phyloP scores from a whole-genome alignment of 2,113 vertebrate genomes.

The Chlamydotis undulata region DNA sequence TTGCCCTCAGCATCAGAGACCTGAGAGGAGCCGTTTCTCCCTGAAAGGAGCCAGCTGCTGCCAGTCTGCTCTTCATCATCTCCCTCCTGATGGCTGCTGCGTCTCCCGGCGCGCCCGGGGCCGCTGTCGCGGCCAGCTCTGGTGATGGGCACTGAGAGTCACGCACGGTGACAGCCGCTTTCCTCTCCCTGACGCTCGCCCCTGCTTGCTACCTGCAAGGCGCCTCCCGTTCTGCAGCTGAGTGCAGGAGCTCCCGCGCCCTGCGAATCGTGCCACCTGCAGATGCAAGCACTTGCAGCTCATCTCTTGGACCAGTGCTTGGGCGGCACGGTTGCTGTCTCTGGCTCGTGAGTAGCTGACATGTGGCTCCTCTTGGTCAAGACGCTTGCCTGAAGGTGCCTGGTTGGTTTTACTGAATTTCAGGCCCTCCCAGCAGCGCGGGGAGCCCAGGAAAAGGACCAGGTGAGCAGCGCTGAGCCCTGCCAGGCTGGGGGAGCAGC shows the following conservation, averaged over 20 bases:
- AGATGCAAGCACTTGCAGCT: not conserved
- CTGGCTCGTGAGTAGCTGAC: not conserved
- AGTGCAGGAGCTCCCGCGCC: not conserved
- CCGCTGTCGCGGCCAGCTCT: not conserved
- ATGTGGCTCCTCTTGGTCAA: not conserved
- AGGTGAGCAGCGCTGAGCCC: not conserved
- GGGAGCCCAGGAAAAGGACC: not conserved
- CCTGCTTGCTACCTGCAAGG: not conserved
- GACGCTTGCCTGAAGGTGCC: not conserved
- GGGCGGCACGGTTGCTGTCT: not conserved
- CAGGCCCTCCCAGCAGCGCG: accelerated
- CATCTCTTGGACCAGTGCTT: too few species aligned
- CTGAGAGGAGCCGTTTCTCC: not conserved
- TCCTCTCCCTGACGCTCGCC: not conserved
- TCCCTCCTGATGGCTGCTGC: not conserved
- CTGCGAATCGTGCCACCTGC: accelerated
- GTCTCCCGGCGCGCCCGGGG: not conserved
- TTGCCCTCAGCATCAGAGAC: not conserved
- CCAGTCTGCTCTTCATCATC: not conserved
- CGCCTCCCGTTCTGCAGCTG: not conserved
- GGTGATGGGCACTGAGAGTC: slow-evolving; percentile 1
- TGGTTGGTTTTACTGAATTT: not conserved
- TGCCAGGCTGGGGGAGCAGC: not conserved
- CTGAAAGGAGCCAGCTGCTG: not conserved
- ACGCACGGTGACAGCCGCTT: not conserved